Conservation (phyloP, 2,113 vertebrate species). For the Nannospalax galili region DNA sequence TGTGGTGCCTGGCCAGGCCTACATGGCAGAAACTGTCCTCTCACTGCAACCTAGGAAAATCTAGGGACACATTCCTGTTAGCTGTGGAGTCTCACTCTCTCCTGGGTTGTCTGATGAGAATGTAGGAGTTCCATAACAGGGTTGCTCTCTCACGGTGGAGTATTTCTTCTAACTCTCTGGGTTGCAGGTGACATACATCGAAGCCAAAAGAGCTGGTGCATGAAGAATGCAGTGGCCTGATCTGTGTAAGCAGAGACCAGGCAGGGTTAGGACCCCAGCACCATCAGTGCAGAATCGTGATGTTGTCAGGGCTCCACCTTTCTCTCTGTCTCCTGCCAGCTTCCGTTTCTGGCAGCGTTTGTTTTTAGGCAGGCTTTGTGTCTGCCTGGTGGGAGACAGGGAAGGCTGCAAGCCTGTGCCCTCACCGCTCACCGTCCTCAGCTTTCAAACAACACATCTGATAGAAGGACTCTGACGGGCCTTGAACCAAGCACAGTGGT, state of each 20-base stretch:
- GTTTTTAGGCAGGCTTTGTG: background rate
- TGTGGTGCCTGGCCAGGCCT: background rate
- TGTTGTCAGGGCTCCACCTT: background rate
- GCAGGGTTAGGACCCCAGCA: too few species aligned
- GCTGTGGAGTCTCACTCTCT: background rate
- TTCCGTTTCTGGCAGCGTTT: background rate
- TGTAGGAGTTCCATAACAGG: background rate
- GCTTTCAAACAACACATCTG: background rate
- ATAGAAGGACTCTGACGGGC: accelerated
- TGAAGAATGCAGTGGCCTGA: background rate
- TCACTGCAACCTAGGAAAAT: background rate
- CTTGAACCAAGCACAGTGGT: background rate
- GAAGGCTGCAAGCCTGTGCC: background rate
- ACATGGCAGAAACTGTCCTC: background rate
- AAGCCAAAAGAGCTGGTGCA: background rate
- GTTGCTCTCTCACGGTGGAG: background rate
- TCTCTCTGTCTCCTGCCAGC: background rate
- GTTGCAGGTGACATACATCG: background rate
- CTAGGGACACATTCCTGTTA: background rate
- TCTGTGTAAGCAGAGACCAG: background rate
- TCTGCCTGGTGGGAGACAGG: background rate
- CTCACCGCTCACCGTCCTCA: background rate
- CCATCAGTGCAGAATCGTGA: too few species aligned
- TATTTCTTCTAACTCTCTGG: background rate
- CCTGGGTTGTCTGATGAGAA: background rate